Evolutionary conservation across 2,113 vertebrate genomes (phyloP), one percentile per base, ranked within the genome.

Genomic region (Galeopterus variegatus): DNA sequence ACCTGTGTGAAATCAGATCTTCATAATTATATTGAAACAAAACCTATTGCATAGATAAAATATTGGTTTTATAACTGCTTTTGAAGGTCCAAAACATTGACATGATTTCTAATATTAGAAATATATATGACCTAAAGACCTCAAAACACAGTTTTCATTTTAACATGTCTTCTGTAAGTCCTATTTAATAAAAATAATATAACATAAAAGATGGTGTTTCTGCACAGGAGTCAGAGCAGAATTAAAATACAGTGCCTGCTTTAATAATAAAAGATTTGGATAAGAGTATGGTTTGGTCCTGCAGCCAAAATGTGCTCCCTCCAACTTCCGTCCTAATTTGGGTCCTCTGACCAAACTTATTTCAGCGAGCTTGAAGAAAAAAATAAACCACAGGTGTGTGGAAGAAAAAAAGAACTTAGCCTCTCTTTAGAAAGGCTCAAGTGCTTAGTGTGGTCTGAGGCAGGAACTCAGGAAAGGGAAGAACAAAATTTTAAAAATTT

Each of bases 81-180:
- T 83, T 75, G 72, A 83, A 90, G 15, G 72, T 95, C 52, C 21
- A 72, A 83, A 72, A 94, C 87, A 65, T 5, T 52, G 33, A 58
- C 31, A 1, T 88, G 45, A 84, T 65, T 84, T 73, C 64, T 75
- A 58, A 21, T 73, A 83, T 45, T 88, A 65, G 72, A 65, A 52
- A 70, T 69, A 67, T 17, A 70, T 13, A 33, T 36, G 45, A 65
- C 75, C 69, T 70, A 62, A 93, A 72, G 45, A 69, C 88, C 8
- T 52, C 60, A 92, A 92, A 92, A 31, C 62, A 85, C 10, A 69
- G 7, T 92, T 94, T 77, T 75, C n/a, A 89, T 70, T 92, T 92
- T 69, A 80, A 62, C 75, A n/a, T 69, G 10, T 85, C 89, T 89
- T 97, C 72, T 76, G 3, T 69, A 89, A 81, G 67, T 86, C 89